Conservation (phyloP, 2,888 invertebrate species). For the Ctenicera cuprea region DNA sequence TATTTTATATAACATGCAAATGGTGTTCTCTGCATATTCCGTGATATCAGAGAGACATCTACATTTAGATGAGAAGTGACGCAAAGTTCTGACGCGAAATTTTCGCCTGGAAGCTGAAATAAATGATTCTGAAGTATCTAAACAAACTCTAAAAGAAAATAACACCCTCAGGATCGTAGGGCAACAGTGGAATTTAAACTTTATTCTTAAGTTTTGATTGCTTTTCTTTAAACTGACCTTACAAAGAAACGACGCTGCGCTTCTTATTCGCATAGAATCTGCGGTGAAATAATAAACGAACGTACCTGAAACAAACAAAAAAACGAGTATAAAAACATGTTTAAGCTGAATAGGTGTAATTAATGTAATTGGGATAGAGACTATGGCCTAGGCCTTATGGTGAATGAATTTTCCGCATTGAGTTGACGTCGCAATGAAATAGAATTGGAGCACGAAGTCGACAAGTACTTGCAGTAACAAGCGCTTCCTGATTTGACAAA, state of each 20-base stretch:
- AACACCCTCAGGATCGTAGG: slow-evolving; percentile 23
- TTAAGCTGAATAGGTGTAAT: too few species aligned
- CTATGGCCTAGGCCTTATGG: background rate
- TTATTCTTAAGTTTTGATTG: slow-evolving; percentile 34
- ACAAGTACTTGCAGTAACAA: slow-evolving; percentile 42
- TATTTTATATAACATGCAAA: slow-evolving; percentile 49
- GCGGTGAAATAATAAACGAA: background rate
- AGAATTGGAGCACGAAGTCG: slow-evolving; percentile 30
- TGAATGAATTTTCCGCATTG: slow-evolving; percentile 29
- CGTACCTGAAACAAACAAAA: slow-evolving; percentile 34
- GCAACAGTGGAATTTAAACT: slow-evolving; percentile 40
- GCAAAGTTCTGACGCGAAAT: slow-evolving; percentile 36
- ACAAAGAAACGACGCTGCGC: background rate
- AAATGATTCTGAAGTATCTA: slow-evolving; percentile 40
- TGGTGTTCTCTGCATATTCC: slow-evolving; percentile 40
- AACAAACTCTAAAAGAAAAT: slow-evolving; percentile 28
- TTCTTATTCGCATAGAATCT: background rate
- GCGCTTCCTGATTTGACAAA: slow-evolving; percentile 48
- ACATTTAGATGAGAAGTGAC: slow-evolving; percentile 50
- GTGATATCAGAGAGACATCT: slow-evolving; percentile 44
- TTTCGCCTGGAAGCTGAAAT: slow-evolving; percentile 44
- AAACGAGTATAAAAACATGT: too few species aligned
- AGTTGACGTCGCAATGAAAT: slow-evolving; percentile 29
- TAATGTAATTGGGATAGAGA: slow-evolving; percentile 3
- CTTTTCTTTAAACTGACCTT: slow-evolving; percentile 38